Evolutionary conservation across 2,113 vertebrate species (phyloP).

Genomic region (Nothocercus julius): DNA sequence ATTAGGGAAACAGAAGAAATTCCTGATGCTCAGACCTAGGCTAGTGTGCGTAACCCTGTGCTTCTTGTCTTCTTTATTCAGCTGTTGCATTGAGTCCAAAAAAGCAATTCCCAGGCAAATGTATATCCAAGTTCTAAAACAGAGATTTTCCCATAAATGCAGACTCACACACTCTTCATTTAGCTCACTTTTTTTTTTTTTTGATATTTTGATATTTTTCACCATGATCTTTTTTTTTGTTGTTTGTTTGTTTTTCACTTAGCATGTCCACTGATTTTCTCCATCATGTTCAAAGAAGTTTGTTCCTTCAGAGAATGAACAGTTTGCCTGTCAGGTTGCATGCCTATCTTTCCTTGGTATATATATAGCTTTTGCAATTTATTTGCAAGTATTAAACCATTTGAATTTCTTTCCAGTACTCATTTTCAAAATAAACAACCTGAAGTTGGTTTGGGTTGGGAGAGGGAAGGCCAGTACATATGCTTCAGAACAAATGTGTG

Average conservation of each 20-base stretch:
- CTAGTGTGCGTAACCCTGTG: neutral
- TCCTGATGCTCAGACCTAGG: neutral
- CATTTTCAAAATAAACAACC: constrained; percentile 54
- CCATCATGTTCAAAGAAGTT: neutral
- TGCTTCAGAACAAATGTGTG: constrained; percentile 43
- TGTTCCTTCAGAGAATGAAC: neutral
- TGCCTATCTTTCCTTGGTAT: neutral
- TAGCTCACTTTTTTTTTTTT: neutral
- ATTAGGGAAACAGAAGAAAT: neutral
- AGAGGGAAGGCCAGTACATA: constrained; percentile 14
- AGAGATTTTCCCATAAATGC: neutral
- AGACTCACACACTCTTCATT: neutral
- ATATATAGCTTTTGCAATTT: neutral
- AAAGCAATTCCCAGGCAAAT: neutral
- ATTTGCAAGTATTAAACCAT: neutral
- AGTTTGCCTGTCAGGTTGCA: neutral
- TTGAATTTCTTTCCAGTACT: constrained; percentile 1
- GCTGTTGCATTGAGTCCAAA: neutral
- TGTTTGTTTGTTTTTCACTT: neutral
- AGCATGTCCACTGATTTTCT: neutral
- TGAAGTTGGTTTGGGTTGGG: neutral
- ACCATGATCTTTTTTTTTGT: neutral
- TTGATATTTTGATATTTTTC: neutral
- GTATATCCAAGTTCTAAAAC: neutral
- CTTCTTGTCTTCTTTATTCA: neutral